These are phyloP conservation scores for Fragariocoptes setiger DNA, from an alignment of 1,140 invertebrate species.

Conservation along the genomic window DNA sequence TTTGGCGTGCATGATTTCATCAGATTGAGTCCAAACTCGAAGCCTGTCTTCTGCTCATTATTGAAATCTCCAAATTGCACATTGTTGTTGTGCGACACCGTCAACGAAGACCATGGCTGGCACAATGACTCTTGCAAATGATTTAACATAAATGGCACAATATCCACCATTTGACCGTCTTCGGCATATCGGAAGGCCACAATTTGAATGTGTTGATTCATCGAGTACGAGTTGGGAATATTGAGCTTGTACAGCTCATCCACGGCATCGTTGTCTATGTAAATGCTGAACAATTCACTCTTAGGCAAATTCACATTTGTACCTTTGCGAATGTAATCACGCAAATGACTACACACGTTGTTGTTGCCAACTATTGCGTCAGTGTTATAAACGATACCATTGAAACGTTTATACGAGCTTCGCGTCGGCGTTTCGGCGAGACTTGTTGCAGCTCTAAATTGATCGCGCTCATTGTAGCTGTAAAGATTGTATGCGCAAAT, in stretches of 20 bases:
- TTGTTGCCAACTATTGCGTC: not conserved
- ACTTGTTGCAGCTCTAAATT: too few species aligned
- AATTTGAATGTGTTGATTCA: constrained; percentile 2
- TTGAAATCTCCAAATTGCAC: constrained; percentile 20
- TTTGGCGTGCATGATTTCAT: constrained; percentile 6
- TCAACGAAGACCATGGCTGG: not conserved
- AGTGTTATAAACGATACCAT: not conserved
- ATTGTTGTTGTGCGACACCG: constrained; percentile 24
- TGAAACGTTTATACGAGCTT: not conserved
- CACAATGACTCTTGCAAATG: constrained; percentile 1
- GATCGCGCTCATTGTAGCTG: not conserved
- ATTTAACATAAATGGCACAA: not conserved
- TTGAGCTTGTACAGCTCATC: not conserved
- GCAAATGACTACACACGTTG: not conserved
- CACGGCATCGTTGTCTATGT: constrained; percentile 1
- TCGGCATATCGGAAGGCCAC: not conserved
- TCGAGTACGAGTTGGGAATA: not conserved
- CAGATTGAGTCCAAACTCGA: constrained; percentile 18
- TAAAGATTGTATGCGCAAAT: constrained; percentile 29
- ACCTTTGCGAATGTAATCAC: too few species aligned
- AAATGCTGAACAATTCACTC: not conserved
- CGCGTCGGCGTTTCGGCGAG: constrained; percentile 1
- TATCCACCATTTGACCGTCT: constrained; percentile 1
- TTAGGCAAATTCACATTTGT: not conserved
- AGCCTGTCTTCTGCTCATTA: constrained; percentile 21